A percentile compares a stretch with the other conserved stretches of the same genome.
phyloP scores from a whole-genome alignment of 2,797 vertebrate genomes.

The Acrocephalus scirpaceus region DNA sequence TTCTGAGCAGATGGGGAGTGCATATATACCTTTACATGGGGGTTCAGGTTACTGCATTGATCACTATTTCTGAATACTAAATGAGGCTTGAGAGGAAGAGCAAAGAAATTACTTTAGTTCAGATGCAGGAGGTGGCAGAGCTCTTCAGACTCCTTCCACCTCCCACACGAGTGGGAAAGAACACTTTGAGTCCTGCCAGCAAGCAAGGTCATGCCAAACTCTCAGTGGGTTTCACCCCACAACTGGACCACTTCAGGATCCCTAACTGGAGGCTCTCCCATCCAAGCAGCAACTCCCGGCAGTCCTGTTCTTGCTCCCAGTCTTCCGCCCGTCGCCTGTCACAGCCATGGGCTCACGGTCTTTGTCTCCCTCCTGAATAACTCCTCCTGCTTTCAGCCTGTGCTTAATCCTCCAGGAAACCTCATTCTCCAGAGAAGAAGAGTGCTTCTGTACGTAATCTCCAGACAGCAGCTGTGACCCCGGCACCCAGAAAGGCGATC shows the following conservation, averaged over 20 bases:
- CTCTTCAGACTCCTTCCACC: not conserved
- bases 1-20: not conserved
- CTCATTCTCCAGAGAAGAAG: slow-evolving; percentile 47
- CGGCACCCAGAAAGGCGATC: slow-evolving; percentile 49
- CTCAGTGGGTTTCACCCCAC: not conserved
- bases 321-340: not conserved
- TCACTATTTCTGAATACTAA: not conserved
- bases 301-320: not conserved
- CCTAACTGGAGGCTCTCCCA: not conserved
- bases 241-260: not conserved
- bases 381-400: slow-evolving; percentile 43
- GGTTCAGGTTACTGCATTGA: not conserved
- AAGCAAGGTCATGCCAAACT: not conserved
- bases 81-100: not conserved
- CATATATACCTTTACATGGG: not conserved
- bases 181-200: not conserved
- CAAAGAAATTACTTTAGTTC: not conserved
- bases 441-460: slow-evolving; percentile 61
- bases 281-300: not conserved
- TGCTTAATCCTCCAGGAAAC: slow-evolving; percentile 65
- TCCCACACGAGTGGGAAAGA: not conserved
- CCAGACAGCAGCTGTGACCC: slow-evolving; percentile 70
- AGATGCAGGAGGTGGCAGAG: not conserved
- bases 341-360: not conserved
- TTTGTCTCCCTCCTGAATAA: slow-evolving; percentile 29